Conservation (phyloP, 2,888 invertebrate genomes). For the Platycheirus albimanus region DNA sequence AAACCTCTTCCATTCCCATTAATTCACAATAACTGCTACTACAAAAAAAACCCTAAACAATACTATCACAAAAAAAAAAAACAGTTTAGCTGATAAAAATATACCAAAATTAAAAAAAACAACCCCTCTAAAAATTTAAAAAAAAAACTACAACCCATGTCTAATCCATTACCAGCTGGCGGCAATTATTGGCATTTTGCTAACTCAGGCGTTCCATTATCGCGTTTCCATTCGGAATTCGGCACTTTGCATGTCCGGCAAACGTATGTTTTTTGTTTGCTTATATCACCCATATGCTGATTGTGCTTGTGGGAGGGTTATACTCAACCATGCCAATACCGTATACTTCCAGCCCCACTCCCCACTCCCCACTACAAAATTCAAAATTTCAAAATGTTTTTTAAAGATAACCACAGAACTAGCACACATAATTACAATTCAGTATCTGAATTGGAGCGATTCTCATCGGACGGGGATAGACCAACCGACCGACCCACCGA, state of each 20-base stretch:
- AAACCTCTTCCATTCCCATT: too few relatives aligned
- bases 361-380: slow-evolving; percentile 23
- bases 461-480: slow-evolving; percentile 47
- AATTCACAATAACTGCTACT: too few relatives aligned
- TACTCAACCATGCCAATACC: too few relatives aligned
- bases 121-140: too few relatives aligned
- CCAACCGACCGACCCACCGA: too few relatives aligned
- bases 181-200: background rate
- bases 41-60: too few relatives aligned
- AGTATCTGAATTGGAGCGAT: slow-evolving; percentile 55
- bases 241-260: slow-evolving; percentile 43
- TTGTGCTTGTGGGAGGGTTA: background rate
- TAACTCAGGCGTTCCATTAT: slow-evolving; percentile 45
- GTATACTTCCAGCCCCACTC: too few relatives aligned
- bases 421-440: slow-evolving; percentile 49
- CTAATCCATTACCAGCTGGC: background rate
- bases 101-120: too few relatives aligned
- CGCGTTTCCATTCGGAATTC: slow-evolving; percentile 36
- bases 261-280: slow-evolving; percentile 6
- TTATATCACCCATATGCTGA: background rate
- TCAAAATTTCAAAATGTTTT: slow-evolving; percentile 53
- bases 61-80: too few relatives aligned
- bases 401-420: slow-evolving; percentile 55
- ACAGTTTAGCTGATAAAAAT: too few relatives aligned
- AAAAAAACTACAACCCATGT: background rate